Evolutionary conservation across 2,888 invertebrate species (phyloP).

Genomic region (Drosophila imparisetae): DNA sequence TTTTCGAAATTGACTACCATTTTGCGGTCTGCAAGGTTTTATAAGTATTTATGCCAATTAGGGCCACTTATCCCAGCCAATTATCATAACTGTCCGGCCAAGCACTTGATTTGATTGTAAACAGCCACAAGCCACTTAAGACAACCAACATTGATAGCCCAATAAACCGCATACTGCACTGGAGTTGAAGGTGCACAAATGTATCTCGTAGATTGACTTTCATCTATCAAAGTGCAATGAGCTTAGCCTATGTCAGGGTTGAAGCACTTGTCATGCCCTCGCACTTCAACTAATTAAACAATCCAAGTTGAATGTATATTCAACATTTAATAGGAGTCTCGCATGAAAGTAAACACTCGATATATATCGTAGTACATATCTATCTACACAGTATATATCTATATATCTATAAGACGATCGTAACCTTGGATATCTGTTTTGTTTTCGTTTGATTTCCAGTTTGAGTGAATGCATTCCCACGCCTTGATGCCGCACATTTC

Average conservation of each 20-base stretch:
- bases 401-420: constrained; percentile 5
- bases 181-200: constrained; percentile 23
- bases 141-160: constrained; percentile 49
- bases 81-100: constrained; percentile 20
- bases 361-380: constrained; percentile 9
- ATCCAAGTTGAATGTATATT: constrained; percentile 40
- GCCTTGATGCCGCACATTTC: constrained; percentile 59
- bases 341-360: constrained; percentile 62
- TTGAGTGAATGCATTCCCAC: constrained; percentile 68
- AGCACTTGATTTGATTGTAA: constrained; percentile 11
- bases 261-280: constrained; percentile 41
- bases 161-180: constrained; percentile 26
- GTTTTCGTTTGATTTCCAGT: constrained; percentile 34
- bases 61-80: constrained; percentile 11
- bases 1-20: not conserved
- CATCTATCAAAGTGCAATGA: not conserved
- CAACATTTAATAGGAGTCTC: constrained; percentile 29
- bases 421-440: constrained; percentile 39
- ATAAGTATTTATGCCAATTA: not conserved
- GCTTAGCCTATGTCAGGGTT: constrained; percentile 34
- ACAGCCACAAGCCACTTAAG: constrained; percentile 30
- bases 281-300: constrained; percentile 37
- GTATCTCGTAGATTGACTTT: constrained; percentile 8
- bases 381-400: not conserved
- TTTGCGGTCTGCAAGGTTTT: not conserved